phyloP scores from a whole-genome alignment of 2,797 vertebrate species.

The Clamator glandarius region DNA sequence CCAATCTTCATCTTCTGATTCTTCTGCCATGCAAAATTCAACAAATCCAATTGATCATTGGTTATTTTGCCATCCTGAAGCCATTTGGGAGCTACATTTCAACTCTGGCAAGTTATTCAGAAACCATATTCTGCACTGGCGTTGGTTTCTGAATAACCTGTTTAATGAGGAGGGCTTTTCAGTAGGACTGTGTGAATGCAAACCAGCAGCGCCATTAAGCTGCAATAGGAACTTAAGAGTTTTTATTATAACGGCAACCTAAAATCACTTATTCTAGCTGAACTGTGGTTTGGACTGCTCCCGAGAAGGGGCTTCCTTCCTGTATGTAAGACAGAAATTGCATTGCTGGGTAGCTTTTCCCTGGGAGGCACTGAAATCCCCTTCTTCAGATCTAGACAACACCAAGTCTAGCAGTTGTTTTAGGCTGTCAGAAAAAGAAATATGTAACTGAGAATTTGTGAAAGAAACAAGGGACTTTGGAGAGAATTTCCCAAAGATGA shows the following conservation, averaged over 20 bases:
- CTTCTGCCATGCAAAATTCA: background rate
- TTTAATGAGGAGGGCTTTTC: slow-evolving; percentile 13
- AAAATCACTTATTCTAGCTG: background rate
- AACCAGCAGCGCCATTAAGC: background rate
- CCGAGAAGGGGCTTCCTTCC: background rate
- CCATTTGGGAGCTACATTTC: background rate
- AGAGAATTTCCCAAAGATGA: background rate
- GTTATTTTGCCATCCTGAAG: background rate
- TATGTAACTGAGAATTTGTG: background rate
- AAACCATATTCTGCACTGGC: background rate
- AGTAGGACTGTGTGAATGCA: background rate
- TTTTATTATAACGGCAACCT: background rate
- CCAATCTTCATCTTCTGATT: background rate
- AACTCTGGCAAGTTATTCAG: slow-evolving; percentile 6
- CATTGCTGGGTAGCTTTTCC: background rate
- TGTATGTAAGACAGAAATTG: background rate
- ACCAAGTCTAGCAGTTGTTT: background rate
- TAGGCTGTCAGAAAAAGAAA: background rate
- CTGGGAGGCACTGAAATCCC: background rate
- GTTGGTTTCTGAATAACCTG: background rate
- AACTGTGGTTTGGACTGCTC: background rate
- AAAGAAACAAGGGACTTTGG: background rate
- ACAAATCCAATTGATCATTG: background rate
- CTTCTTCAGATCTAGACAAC: background rate
- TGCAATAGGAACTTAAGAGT: background rate